phyloP scores from a whole-genome alignment of 2,888 invertebrate species.

The Ormyrus rosae region DNA sequence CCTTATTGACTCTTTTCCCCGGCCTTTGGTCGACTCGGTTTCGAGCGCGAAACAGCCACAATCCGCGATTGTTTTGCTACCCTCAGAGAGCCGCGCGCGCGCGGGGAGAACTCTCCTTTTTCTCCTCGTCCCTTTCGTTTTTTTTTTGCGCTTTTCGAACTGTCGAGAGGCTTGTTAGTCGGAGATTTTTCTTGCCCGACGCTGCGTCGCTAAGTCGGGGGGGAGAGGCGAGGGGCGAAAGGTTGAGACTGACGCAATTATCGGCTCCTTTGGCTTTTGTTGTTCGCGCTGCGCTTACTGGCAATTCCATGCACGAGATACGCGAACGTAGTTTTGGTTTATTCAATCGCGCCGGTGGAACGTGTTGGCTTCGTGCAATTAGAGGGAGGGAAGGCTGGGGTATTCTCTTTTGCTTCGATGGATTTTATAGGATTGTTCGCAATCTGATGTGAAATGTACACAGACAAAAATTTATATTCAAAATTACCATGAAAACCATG shows the following conservation, averaged over 20 bases:
- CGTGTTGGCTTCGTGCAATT: too few relatives aligned
- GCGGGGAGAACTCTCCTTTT: not conserved
- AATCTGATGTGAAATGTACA: too few relatives aligned
- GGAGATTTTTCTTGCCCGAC: not conserved
- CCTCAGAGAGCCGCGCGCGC: not conserved
- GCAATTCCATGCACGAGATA: not conserved
- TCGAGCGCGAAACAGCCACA: slow-evolving; percentile 27
- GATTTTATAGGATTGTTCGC: too few relatives aligned
- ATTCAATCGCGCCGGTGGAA: too few relatives aligned
- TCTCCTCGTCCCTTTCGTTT: not conserved
- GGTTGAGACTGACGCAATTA: not conserved
- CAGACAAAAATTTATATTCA: too few relatives aligned
- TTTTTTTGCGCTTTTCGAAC: not conserved
- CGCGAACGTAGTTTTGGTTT: not conserved
- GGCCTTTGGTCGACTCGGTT: slow-evolving; percentile 3
- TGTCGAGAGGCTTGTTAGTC: not conserved
- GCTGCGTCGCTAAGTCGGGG: too few relatives aligned
- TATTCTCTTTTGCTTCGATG: too few relatives aligned
- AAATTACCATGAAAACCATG: too few relatives aligned
- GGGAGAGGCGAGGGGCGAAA: too few relatives aligned
- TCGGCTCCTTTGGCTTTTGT: not conserved
- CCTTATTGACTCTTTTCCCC: slow-evolving; percentile 43
- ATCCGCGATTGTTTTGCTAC: slow-evolving; percentile 49
- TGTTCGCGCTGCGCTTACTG: not conserved
- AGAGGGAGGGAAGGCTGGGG: too few relatives aligned